phyloP scores from a whole-genome alignment of 1,140 invertebrate genomes.

The Elysia chlorotica region DNA sequence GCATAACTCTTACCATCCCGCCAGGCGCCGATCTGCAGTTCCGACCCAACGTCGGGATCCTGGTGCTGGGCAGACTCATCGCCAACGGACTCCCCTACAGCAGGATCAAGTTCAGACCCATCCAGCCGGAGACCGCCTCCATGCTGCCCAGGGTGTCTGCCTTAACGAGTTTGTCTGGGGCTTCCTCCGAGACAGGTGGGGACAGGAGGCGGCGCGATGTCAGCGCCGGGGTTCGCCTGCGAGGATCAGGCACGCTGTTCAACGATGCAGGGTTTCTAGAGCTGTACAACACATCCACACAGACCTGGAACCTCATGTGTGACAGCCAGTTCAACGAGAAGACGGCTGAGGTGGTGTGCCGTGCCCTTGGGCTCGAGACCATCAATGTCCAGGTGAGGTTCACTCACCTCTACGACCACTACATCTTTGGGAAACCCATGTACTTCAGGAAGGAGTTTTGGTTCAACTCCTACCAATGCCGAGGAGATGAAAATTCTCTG shows the following conservation, averaged over 20 bases:
- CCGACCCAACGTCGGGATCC: conserved; percentile 93
- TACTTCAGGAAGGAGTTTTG: conserved; percentile 72
- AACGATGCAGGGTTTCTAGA: conserved; percentile 79
- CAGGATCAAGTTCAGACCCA: conserved; percentile 63
- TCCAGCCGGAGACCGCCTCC: conserved; percentile 12
- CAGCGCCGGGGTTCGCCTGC: conserved; percentile 26
- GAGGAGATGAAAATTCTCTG: conserved; percentile 81
- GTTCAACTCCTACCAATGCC: conserved; percentile 86
- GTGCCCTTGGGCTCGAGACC: conserved; percentile 87
- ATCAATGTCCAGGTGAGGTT: conserved; percentile 73
- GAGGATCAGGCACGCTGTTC: conserved; percentile 39
- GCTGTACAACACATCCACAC: conserved; percentile 91
- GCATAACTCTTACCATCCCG: conserved; percentile 79
- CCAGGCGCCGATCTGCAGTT: conserved; percentile 94
- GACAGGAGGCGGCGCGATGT: conserved; percentile 16
- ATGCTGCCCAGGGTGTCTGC: not conserved
- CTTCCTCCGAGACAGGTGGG: not conserved
- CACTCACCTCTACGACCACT: conserved; percentile 57
- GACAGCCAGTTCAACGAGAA: conserved; percentile 82
- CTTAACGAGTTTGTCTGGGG: too few relatives aligned
- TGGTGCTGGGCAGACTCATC: conserved; percentile 90
- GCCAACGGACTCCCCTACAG: conserved; percentile 79
- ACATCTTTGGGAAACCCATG: conserved; percentile 58
- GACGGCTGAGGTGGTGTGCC: conserved; percentile 76
- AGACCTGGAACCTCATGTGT: conserved; percentile 97